These are phyloP conservation scores for Sycobia sp. DNA, from an alignment of 1,140 invertebrate species.

Conservation along the genomic window DNA sequence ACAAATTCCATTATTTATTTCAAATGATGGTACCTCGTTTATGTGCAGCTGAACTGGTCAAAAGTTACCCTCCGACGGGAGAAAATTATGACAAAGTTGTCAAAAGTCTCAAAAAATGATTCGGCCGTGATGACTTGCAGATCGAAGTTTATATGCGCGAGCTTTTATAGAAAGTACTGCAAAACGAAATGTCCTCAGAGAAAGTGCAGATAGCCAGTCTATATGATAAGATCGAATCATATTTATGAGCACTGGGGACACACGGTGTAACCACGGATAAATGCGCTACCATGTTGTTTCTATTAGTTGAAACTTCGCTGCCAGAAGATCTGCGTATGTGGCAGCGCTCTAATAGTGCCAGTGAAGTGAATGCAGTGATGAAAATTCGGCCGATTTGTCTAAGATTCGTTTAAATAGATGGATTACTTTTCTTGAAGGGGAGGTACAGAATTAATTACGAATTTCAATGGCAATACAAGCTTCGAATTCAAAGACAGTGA, in stretches of 20 bases:
- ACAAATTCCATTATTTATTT: conserved; percentile 19
- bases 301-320: conserved; percentile 48
- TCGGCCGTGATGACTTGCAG: too few species aligned
- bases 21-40: too few species aligned
- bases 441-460: conserved; percentile 41
- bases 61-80: too few species aligned
- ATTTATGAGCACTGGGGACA: conserved; percentile 37
- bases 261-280: conserved; percentile 44
- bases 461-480: conserved; percentile 37
- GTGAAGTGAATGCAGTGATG: neutral
- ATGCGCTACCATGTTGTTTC: conserved; percentile 43
- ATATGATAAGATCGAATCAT: conserved; percentile 8
- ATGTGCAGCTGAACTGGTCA: too few species aligned
- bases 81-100: too few species aligned
- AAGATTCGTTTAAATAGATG: conserved; percentile 32
- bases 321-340: conserved; percentile 44
- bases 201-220: neutral
- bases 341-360: conserved; percentile 31
- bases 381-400: neutral
- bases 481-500: conserved; percentile 21
- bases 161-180: conserved; percentile 37
- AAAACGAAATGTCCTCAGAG: neutral
- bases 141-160: conserved; percentile 47
- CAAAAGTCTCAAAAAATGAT: too few species aligned
- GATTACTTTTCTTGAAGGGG: conserved; percentile 38